Evolutionary conservation across 2,113 vertebrate genomes (phyloP), one percentile per base, ranked within the genome.

Genomic region (Oostethus manadensis): DNA sequence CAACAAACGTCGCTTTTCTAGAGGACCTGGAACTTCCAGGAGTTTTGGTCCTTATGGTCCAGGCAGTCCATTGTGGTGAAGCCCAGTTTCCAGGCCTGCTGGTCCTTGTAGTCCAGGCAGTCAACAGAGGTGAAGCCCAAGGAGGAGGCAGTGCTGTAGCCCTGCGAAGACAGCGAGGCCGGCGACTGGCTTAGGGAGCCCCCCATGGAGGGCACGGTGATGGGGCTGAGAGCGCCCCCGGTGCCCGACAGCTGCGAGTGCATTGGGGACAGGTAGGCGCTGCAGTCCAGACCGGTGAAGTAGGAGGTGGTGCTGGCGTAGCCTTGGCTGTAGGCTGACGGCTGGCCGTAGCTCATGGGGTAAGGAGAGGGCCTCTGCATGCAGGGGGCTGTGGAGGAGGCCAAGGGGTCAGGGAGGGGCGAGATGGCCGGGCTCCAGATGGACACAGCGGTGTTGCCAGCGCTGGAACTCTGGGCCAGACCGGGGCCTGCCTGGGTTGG

Each of bases 1-100:
- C 21, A 6, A 45, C 22, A 10, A 47, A 44, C 51, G 14, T 22
- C 3, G 1, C 62, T 60, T 26, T 14, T 58, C 70, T 90, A 94
- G 83, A 94, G 90, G 62, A 93, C 92, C 83, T 93, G 93, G 85
- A 94, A 94, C 69, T 94, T 93, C 91, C 91, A 93, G 70, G 91
- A 91, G 81, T 89, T 91, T 58, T 92, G 91, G 54, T 93, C 91
- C 77, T 93, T 93, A 86, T 93, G 93, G 63, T 94, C 93, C 85
- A 93, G 86, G 74, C 92, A 93, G 82, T 94, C 93, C 64, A 92
- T 84, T 15, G 90, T 83, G 49, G 86, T 91, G 86, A 94, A 94
- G 72, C 90, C 91, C 69, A 94, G 88, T 81, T 93, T 94, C 93
- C 93, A 93, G 60, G 84, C 74, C 61, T 89, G 85, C 80, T 91